Percentiles rank a stretch among this genome's conserved stretches.
Evolutionary conservation across 1,140 invertebrate genomes (phyloP).

Genomic region (Acyrthosiphon pisum): DNA sequence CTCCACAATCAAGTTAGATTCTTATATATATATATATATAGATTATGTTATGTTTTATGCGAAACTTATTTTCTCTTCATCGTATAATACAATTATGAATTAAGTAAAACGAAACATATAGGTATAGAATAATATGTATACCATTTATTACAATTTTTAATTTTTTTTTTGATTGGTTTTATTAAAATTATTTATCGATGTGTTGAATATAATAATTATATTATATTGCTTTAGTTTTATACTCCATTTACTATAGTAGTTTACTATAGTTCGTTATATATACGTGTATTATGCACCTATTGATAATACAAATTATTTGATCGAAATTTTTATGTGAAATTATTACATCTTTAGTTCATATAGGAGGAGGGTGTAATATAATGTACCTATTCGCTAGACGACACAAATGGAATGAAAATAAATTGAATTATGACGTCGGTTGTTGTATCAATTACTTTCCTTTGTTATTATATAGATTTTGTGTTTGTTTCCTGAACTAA

Average conservation of each 20-base stretch:
- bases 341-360: background rate
- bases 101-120: no score
- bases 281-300: background rate
- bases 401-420: background rate
- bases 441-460: background rate
- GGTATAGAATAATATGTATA: no score
- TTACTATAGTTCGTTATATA: background rate
- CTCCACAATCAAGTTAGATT: no score
- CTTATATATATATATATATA: no score
- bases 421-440: background rate
- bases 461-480: background rate
- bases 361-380: background rate
- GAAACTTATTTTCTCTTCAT: no score
- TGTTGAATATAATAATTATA: background rate
- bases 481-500: background rate
- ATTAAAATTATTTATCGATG: no score
- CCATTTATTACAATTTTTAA: no score
- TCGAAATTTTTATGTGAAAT: background rate
- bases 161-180: background rate
- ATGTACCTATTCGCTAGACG: background rate
- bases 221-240: background rate
- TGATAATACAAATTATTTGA: background rate
- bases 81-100: no score
- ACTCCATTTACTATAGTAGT: background rate
- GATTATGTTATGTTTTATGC: no score